Conservation (phyloP, 2,888 invertebrate species). For the Athripsodes cinereus region DNA sequence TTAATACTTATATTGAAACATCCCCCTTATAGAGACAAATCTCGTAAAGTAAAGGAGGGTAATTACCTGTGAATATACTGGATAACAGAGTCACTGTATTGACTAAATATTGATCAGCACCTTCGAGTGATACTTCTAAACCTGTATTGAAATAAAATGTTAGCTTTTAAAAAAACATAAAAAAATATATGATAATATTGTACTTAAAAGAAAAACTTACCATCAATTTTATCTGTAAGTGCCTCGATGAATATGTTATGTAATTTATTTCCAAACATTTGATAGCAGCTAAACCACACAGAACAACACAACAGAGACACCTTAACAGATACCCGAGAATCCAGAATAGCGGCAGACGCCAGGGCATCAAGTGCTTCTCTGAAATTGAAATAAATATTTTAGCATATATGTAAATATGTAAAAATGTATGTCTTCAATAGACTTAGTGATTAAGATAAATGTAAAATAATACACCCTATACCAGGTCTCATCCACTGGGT, state of each 20-base stretch:
- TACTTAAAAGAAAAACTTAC: constrained; percentile 6
- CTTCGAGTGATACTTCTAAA: constrained; percentile 23
- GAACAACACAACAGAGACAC: constrained; percentile 22
- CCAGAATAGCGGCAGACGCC: constrained; percentile 22
- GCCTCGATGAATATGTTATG: constrained; percentile 23
- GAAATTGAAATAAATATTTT: neutral
- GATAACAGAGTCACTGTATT: constrained; percentile 21
- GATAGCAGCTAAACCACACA: constrained; percentile 20
- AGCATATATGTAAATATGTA: too few relatives aligned
- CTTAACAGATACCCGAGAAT: constrained; percentile 10
- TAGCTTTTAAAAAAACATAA: too few relatives aligned
- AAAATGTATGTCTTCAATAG: too few relatives aligned
- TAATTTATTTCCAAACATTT: constrained; percentile 18
- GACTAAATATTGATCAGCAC: constrained; percentile 25
- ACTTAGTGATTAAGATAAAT: too few relatives aligned
- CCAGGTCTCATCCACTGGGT: too few relatives aligned
- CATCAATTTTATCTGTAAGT: constrained; percentile 25
- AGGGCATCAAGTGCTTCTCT: constrained; percentile 23
- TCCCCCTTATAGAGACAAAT: too few relatives aligned
- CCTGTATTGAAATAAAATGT: too few relatives aligned
- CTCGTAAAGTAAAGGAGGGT: too few relatives aligned
- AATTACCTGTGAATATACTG: constrained; percentile 23
- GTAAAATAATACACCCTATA: too few relatives aligned
- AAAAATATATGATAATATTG: neutral
- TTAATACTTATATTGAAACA: too few relatives aligned